Conservation (phyloP, 2,888 invertebrate species). For the Urechis unicinctus region DNA sequence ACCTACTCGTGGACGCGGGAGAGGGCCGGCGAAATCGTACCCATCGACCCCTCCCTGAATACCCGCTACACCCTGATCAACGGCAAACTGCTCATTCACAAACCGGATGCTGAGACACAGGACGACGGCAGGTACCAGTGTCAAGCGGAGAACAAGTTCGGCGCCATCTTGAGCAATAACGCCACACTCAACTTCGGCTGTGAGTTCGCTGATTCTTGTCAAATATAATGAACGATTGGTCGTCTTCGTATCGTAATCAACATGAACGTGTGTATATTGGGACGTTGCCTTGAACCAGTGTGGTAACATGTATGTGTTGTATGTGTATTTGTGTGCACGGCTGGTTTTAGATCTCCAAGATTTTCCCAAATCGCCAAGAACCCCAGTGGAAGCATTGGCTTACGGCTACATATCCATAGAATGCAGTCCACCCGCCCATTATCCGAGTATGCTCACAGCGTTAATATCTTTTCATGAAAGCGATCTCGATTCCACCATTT, state of each 20-base stretch:
- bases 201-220: slow-evolving; percentile 36
- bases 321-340: no score
- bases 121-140: slow-evolving; percentile 90
- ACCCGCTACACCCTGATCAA: slow-evolving; percentile 78
- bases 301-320: no score
- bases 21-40: slow-evolving; percentile 14
- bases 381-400: slow-evolving; percentile 26
- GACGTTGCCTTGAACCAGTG: neutral
- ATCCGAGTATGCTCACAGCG: slow-evolving; percentile 7
- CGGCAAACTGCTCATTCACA: slow-evolving; percentile 80
- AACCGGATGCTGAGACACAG: slow-evolving; percentile 70
- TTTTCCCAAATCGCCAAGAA: slow-evolving; percentile 35
- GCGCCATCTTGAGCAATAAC: slow-evolving; percentile 80
- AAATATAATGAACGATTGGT: no score
- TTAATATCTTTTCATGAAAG: neutral
- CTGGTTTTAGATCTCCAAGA: slow-evolving; percentile 35
- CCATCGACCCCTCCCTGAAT: slow-evolving; percentile 8
- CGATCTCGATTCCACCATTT: neutral
- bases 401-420: slow-evolving; percentile 31
- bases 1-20: slow-evolving; percentile 78
- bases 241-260: neutral
- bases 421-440: slow-evolving; percentile 53
- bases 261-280: neutral
- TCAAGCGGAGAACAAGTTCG: slow-evolving; percentile 81
- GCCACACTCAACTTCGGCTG: slow-evolving; percentile 79